A percentile compares a stretch with the other conserved stretches of the same genome.
Conservation (phyloP, 2,888 invertebrate species). For the Lasioglossum oenotherae region DNA sequence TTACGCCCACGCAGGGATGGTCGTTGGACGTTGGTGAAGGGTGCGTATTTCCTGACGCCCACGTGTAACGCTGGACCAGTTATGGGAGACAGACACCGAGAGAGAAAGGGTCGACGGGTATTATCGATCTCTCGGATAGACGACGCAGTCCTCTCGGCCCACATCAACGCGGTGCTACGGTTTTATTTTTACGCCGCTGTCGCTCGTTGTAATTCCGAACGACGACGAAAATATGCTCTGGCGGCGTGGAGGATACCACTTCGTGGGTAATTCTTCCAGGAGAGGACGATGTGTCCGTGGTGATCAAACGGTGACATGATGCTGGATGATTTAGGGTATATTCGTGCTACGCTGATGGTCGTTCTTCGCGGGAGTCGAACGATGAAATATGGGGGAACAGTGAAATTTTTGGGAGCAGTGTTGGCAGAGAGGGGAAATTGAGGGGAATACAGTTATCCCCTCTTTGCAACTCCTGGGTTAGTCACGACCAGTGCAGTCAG, state of each 20-base stretch:
- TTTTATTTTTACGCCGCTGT: conserved; percentile 43
- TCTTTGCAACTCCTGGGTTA: no score
- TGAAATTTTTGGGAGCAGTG: background rate
- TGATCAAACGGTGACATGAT: background rate
- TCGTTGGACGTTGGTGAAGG: conserved; percentile 2
- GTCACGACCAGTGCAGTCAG: no score
- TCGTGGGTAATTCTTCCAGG: background rate
- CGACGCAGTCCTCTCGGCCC: conserved; percentile 50
- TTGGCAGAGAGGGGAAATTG: no score
- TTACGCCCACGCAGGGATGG: conserved; percentile 9
- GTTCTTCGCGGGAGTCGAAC: background rate
- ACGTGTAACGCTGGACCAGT: conserved; percentile 59
- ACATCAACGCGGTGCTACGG: conserved; percentile 50
- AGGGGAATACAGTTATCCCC: no score
- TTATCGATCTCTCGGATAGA: conserved; percentile 57
- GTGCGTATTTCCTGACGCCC: conserved; percentile 49
- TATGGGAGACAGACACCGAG: background rate
- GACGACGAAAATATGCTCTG: conserved; percentile 18
- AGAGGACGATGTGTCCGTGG: background rate
- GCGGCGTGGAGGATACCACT: background rate
- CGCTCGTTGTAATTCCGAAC: conserved; percentile 5
- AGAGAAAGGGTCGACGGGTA: conserved; percentile 54
- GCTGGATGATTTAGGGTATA: background rate
- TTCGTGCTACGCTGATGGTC: background rate
- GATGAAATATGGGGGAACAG: background rate